Percentiles rank a stretch among this genome's conserved stretches.
Evolutionary conservation across 2,888 invertebrate species (phyloP).

Genomic region (Caenorhabditis becei): DNA sequence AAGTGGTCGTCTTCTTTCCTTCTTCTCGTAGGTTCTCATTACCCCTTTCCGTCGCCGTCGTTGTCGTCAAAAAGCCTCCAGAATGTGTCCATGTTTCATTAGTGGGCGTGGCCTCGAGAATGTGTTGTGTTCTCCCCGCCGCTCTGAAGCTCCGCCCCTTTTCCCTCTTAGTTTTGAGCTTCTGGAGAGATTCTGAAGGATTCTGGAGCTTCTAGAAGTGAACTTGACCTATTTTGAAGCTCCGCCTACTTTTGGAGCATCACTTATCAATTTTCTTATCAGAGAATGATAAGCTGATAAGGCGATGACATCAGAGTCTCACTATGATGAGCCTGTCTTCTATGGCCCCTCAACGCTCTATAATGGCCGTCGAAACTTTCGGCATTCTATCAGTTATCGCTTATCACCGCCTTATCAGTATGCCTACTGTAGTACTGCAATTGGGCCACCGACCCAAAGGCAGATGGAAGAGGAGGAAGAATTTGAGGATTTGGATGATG

Average conservation of each 20-base stretch:
- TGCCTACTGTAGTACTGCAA: constrained; percentile 55
- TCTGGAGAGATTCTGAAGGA: too few relatives aligned
- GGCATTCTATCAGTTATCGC: constrained; percentile 46
- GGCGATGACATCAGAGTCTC: constrained; percentile 23
- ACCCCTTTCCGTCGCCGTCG: constrained; percentile 18
- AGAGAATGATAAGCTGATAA: neutral
- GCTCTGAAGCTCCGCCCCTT: constrained; percentile 42
- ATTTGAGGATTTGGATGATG: neutral
- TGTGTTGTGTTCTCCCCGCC: neutral
- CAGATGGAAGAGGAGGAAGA: constrained; percentile 32
- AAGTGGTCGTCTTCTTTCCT: constrained; percentile 21
- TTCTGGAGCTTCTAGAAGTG: too few relatives aligned
- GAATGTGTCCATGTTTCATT: constrained; percentile 5
- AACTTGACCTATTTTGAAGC: too few relatives aligned
- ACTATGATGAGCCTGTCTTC: constrained; percentile 50
- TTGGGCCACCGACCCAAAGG: constrained; percentile 28
- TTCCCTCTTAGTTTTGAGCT: neutral
- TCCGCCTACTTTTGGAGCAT: neutral
- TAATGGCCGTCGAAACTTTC: constrained; percentile 22
- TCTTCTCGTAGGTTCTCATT: constrained; percentile 47
- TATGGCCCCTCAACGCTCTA: constrained; percentile 45
- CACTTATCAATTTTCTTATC: neutral
- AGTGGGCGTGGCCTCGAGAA: constrained; percentile 26
- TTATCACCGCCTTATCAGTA: constrained; percentile 50
- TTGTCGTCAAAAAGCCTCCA: constrained; percentile 56